phyloP scores from a whole-genome alignment of 2,888 invertebrate genomes.

The Macropis europaea region DNA sequence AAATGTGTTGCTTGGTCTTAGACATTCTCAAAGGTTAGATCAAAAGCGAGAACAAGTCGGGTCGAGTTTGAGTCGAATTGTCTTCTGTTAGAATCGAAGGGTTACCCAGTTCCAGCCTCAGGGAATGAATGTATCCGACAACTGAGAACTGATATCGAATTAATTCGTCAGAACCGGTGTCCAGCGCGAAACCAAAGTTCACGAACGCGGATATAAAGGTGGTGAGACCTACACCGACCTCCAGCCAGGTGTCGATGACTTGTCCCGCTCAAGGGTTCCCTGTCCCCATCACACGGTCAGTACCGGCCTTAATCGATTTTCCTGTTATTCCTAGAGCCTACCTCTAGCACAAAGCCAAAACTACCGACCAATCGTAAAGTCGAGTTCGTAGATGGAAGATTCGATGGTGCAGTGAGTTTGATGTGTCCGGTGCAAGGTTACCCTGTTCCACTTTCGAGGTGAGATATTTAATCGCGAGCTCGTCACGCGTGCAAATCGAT shows the following conservation, averaged over 20 bases:
- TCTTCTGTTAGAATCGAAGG: slow-evolving; percentile 11
- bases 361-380: slow-evolving; percentile 76
- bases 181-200: slow-evolving; percentile 86
- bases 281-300: slow-evolving; percentile 78
- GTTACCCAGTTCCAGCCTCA: slow-evolving; percentile 51
- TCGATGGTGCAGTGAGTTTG: slow-evolving; percentile 74
- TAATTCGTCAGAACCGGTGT: slow-evolving; percentile 83
- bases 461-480: slow-evolving; percentile 47
- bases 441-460: slow-evolving; percentile 82
- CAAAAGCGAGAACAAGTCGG: no score
- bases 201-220: slow-evolving; percentile 81
- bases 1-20: no score
- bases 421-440: slow-evolving; percentile 90
- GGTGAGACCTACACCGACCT: slow-evolving; percentile 71
- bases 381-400: slow-evolving; percentile 73
- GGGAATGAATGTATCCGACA: neutral
- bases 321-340: slow-evolving; percentile 68
- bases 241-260: slow-evolving; percentile 78
- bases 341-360: slow-evolving; percentile 75
- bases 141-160: neutral
- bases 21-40: no score
- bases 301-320: slow-evolving; percentile 49
- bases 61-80: no score
- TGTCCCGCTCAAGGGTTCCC: slow-evolving; percentile 83
- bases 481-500: slow-evolving; percentile 21